phyloP scores from a whole-genome alignment of 2,888 invertebrate species.

The Nomada goodeniana region DNA sequence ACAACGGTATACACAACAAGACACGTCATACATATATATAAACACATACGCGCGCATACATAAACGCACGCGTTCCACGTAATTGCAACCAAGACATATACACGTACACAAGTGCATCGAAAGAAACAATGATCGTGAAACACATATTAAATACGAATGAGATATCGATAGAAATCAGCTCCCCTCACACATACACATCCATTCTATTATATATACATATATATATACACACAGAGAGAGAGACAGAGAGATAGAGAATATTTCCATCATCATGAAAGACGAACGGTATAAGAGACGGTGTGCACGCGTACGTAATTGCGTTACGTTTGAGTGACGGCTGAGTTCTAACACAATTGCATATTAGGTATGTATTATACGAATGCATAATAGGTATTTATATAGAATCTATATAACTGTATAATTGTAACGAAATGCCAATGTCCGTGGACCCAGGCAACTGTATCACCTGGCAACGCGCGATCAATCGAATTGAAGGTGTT shows the following conservation, averaged over 20 bases:
- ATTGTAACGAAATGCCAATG: slow-evolving; percentile 84
- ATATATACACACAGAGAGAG: slow-evolving; percentile 26
- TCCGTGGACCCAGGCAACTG: slow-evolving; percentile 79
- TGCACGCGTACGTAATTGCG: slow-evolving; percentile 75
- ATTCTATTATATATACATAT: not conserved
- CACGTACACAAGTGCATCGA: not conserved
- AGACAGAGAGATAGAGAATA: slow-evolving; percentile 22
- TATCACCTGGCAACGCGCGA: slow-evolving; percentile 63
- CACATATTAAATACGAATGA: not conserved
- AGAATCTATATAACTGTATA: slow-evolving; percentile 84
- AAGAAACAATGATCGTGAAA: not conserved
- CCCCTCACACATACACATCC: not conserved
- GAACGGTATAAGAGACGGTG: slow-evolving; percentile 66
- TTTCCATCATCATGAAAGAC: slow-evolving; percentile 53
- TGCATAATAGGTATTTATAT: slow-evolving; percentile 84
- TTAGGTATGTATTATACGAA: slow-evolving; percentile 84
- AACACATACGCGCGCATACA: slow-evolving; percentile 16
- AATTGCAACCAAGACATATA: not conserved
- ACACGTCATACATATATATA: slow-evolving; percentile 5
- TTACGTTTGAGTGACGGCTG: slow-evolving; percentile 80
- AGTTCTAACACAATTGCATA: slow-evolving; percentile 83
- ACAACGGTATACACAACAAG: slow-evolving; percentile 15
- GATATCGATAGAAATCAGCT: not conserved
- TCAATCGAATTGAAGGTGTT: slow-evolving; percentile 74
- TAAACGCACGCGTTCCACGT: slow-evolving; percentile 13